Evolutionary conservation across 2,888 invertebrate genomes (phyloP).

Genomic region (Meghimatium bilineatum): DNA sequence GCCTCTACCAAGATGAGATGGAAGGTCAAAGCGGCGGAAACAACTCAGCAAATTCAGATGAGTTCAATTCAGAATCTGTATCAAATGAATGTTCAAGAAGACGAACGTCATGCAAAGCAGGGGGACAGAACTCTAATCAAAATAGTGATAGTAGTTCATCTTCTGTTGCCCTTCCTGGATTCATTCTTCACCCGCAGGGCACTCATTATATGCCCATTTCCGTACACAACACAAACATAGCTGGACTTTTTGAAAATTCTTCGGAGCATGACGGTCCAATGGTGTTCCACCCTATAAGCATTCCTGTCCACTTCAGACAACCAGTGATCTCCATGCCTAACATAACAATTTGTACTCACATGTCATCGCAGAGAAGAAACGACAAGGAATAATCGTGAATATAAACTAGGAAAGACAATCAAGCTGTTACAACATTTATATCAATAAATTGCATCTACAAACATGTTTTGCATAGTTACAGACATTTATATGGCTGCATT

Average conservation of each 20-base stretch:
- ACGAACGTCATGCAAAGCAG: constrained; percentile 5
- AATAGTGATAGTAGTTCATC: constrained; percentile 26
- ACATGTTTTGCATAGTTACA: too few species aligned
- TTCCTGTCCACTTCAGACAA: constrained; percentile 72
- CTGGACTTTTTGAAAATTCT: constrained; percentile 76
- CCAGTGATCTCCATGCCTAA: constrained; percentile 57
- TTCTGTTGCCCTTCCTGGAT: constrained; percentile 83
- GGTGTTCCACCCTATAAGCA: constrained; percentile 73
- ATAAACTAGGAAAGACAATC: background rate
- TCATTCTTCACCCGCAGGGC: constrained; percentile 92
- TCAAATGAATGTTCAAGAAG: constrained; percentile 36
- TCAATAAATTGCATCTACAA: background rate
- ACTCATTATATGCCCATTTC: constrained; percentile 89
- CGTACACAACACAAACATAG: constrained; percentile 64
- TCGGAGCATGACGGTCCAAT: constrained; percentile 45
- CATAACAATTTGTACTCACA: constrained; percentile 46
- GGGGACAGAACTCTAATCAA: constrained; percentile 29
- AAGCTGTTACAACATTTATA: background rate
- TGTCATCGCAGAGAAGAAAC: constrained; percentile 25
- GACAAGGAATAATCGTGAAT: constrained; percentile 28
- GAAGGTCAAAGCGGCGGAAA: constrained; percentile 34
- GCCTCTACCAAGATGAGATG: constrained; percentile 24
- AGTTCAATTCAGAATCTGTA: constrained; percentile 37
- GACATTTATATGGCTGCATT: too few species aligned
- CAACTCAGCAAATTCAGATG: constrained; percentile 43